Evolutionary conservation across 2,888 invertebrate genomes (phyloP).

Genomic region (Dynastes hyllus): DNA sequence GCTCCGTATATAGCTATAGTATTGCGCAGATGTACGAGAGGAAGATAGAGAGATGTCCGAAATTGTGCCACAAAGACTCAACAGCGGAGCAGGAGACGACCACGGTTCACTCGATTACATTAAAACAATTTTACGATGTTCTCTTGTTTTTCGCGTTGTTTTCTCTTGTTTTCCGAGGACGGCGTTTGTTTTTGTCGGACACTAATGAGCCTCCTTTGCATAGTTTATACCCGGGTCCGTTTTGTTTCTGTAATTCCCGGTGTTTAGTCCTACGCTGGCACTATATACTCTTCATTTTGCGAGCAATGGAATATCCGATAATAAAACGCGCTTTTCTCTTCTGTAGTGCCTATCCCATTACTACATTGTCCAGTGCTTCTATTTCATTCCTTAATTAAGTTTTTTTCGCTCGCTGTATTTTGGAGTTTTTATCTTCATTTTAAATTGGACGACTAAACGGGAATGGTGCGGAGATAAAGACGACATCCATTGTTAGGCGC

Average conservation of each 20-base stretch:
- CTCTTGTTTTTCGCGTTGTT: conserved; percentile 48
- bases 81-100: conserved; percentile 28
- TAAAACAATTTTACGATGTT: conserved; percentile 46
- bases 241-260: conserved; percentile 46
- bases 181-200: conserved; percentile 39
- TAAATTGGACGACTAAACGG: conserved; percentile 40
- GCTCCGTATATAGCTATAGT: conserved; percentile 9
- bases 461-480: conserved; percentile 35
- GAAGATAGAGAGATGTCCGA: conserved; percentile 32
- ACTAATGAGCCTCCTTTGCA: conserved; percentile 49
- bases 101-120: conserved; percentile 44
- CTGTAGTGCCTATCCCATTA: background rate
- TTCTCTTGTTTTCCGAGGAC: conserved; percentile 41
- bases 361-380: background rate
- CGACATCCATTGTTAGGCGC: conserved; percentile 35
- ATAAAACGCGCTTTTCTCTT: conserved; percentile 29
- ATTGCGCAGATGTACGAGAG: conserved; percentile 3
- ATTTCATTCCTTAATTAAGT: conserved; percentile 51
- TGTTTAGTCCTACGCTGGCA: conserved; percentile 16
- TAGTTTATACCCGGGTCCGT: conserved; percentile 48
- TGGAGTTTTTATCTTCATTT: conserved; percentile 45
- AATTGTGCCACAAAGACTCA: conserved; percentile 42
- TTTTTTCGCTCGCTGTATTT: conserved; percentile 26
- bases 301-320: conserved; percentile 46
- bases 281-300: conserved; percentile 23